phyloP scores from a whole-genome alignment of 1,140 invertebrate genomes.

The Homalodisca vitripennis region DNA sequence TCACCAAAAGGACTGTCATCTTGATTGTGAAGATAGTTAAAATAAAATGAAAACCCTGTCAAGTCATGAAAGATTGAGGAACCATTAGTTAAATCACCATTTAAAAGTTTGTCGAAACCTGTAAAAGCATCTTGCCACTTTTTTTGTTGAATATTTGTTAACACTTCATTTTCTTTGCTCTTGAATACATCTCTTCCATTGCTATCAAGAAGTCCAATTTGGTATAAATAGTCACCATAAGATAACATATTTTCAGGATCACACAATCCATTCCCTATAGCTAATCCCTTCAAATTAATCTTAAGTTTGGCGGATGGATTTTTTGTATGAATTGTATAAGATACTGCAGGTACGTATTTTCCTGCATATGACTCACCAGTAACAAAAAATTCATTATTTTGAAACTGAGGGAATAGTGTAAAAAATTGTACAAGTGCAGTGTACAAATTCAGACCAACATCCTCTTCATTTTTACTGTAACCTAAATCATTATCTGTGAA shows the following conservation, averaged over 20 bases:
- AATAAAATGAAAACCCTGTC: conserved; percentile 77
- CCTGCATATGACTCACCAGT: conserved; percentile 59
- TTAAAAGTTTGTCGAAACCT: conserved; percentile 32
- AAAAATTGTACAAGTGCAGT: conserved; percentile 70
- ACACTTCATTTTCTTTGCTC: conserved; percentile 24
- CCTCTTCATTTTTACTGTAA: conserved; percentile 64
- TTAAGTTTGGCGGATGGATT: conserved; percentile 37
- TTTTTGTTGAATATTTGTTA: conserved; percentile 27
- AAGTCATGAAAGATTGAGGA: conserved; percentile 64
- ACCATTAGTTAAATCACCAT: conserved; percentile 29
- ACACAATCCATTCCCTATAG: conserved; percentile 65
- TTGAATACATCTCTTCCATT: conserved; percentile 30
- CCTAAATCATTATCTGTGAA: conserved; percentile 63
- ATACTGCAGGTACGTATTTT: conserved; percentile 52
- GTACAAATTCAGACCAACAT: conserved; percentile 66
- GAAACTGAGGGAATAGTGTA: conserved; percentile 53
- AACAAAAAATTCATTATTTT: conserved; percentile 41
- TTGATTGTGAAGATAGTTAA: conserved; percentile 65
- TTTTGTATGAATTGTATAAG: conserved; percentile 41
- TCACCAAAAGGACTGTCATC: conserved; percentile 17
- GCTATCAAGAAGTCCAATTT: conserved; percentile 63
- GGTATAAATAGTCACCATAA: conserved; percentile 64
- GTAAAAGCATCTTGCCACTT: conserved; percentile 32
- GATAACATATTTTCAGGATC: conserved; percentile 61
- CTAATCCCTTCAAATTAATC: conserved; percentile 50